Evolutionary conservation across 2,888 invertebrate genomes (phyloP), one percentile per base, ranked within the genome.

Genomic region (Uropetala carovei): DNA sequence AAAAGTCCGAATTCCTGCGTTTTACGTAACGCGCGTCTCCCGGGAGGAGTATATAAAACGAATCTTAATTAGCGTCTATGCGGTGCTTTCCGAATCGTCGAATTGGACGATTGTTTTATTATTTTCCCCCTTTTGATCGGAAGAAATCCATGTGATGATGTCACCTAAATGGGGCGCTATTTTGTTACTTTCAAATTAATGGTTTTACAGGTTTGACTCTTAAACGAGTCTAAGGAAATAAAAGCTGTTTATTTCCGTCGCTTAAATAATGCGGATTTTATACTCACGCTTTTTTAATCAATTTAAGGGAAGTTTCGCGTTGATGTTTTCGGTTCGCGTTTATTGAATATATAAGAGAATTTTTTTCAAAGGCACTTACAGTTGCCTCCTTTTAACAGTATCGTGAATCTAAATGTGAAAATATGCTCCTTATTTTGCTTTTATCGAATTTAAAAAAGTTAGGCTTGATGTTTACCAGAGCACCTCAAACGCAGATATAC

Each of bases 1-100:
- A 75, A 75, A 75, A 75, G 75, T 75, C 75, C 75, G 75, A 22
- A 75, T 75, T 75, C 75, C 83, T 56, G 56, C 43, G 83, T 56
- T 56, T 83, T 56, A 83, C 83, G 83, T 83, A 56, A 56, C 43
- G 56, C 56, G 43, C 22, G 85, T 56, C 57, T 57, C 58, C 27
- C 85, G 85, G 58, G 58, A 58, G 57, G 58, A 58, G n/a, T 58
- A 0, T n/a, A 58, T 22, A n/a, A 22, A 85, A 57, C 22, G 58
- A 58, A 58, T 57, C 85, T 57, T 57, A 57, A 57, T 85, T 58
- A 85, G 27, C 75, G 22, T 75, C 75, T 75, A 27, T 22, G 75
- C 22, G 75, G 75, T 75, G 75, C 75, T 22, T 75, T 75, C 22
- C 75, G 27, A 75, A 75, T 13, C 27, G 22, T 27, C 75, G 75